Percentiles rank a stretch among this genome's conserved stretches.
Evolutionary conservation across 2,888 invertebrate species (phyloP).

Genomic region (Thyatira batis): DNA sequence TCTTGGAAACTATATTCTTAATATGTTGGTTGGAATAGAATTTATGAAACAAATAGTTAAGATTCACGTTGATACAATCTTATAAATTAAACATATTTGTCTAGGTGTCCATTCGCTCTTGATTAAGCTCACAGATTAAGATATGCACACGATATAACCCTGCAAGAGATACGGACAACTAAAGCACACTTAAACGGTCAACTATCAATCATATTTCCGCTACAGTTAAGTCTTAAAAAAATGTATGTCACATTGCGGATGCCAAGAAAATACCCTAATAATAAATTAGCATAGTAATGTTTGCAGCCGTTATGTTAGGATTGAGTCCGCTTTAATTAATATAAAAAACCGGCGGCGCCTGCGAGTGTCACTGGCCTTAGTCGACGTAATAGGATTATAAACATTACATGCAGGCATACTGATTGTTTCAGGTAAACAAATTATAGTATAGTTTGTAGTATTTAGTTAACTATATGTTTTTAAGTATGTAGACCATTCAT

Average conservation of each 20-base stretch:
- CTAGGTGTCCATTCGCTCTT: constrained; percentile 28
- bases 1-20: neutral
- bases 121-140: constrained; percentile 50
- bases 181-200: constrained; percentile 67
- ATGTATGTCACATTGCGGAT: constrained; percentile 80
- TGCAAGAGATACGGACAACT: constrained; percentile 41
- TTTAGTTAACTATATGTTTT: too few species aligned
- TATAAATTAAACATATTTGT: constrained; percentile 33
- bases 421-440: constrained; percentile 11
- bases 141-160: constrained; percentile 41
- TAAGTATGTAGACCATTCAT: too few species aligned
- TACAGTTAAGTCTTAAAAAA: constrained; percentile 78
- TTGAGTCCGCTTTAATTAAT: constrained; percentile 76
- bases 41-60: neutral
- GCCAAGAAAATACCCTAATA: constrained; percentile 77
- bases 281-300: constrained; percentile 81
- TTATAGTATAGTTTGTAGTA: too few species aligned
- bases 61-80: constrained; percentile 2
- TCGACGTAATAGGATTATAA: constrained; percentile 36
- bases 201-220: constrained; percentile 79
- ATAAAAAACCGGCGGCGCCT: constrained; percentile 58
- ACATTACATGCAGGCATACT: constrained; percentile 30
- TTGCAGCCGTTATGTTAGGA: constrained; percentile 74
- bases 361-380: constrained; percentile 70
- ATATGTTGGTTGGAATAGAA: neutral